phyloP scores from a whole-genome alignment of 2,797 vertebrate genomes.

The Argentina silus region DNA sequence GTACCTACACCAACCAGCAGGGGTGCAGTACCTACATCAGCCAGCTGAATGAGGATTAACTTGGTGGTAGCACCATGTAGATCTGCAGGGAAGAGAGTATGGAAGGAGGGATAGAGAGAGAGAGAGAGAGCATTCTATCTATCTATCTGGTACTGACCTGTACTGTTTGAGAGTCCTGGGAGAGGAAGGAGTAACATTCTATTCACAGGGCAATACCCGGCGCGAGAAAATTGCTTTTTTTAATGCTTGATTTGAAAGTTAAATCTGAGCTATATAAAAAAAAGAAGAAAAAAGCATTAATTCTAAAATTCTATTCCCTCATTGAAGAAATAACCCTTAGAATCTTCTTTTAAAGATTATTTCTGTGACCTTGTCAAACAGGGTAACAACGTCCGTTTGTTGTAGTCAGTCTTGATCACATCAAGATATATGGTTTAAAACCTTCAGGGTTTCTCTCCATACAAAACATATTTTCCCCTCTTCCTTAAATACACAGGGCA shows the following conservation, averaged over 20 bases:
- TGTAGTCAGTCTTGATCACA: conserved; percentile 89
- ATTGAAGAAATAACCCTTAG: conserved; percentile 85
- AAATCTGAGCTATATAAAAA: conserved; percentile 88
- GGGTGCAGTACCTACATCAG: conserved; percentile 76
- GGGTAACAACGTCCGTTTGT: conserved; percentile 76
- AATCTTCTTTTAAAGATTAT: conserved; percentile 78
- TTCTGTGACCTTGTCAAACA: conserved; percentile 83
- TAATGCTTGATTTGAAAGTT: conserved; percentile 90
- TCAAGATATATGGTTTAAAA: conserved; percentile 88
- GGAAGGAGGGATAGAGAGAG: conserved; percentile 22
- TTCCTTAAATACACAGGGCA: conserved; percentile 88
- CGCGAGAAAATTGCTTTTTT: conserved; percentile 88
- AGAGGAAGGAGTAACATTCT: conserved; percentile 88
- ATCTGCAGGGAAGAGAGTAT: conserved; percentile 77
- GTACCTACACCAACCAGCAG: conserved; percentile 82
- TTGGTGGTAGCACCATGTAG: conserved; percentile 95
- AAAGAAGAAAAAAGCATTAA: conserved; percentile 85
- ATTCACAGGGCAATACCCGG: conserved; percentile 97
- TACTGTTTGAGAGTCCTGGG: conserved; percentile 83
- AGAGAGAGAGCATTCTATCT: background rate
- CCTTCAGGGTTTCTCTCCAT: conserved; percentile 81
- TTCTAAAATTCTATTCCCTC: conserved; percentile 90
- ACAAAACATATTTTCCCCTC: conserved; percentile 84
- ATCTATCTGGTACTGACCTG: conserved; percentile 85
- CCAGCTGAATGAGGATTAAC: conserved; percentile 88